Percentiles rank a stretch among this genome's conserved stretches.
These are phyloP conservation scores for Microplitis deprimator DNA, from an alignment of 2,888 invertebrate species.

Conservation along the genomic window DNA sequence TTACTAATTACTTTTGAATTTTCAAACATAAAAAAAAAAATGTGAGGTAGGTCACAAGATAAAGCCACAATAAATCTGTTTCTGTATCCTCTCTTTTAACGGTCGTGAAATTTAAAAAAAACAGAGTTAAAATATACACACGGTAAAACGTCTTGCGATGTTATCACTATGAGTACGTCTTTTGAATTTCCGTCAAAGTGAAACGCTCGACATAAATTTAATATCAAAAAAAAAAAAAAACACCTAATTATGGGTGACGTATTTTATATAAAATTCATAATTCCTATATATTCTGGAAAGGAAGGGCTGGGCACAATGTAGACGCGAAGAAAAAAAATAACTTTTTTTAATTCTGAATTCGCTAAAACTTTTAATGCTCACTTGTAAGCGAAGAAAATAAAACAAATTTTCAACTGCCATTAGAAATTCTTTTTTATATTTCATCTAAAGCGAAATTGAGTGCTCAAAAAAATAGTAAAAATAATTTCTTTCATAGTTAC, in stretches of 20 bases:
- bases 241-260: not conserved
- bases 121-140: conserved; percentile 4
- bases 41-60: not conserved
- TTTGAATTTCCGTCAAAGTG: conserved; percentile 32
- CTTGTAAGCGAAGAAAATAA: too few relatives aligned
- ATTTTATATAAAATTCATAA: not conserved
- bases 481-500: too few relatives aligned
- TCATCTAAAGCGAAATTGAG: too few relatives aligned
- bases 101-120: not conserved
- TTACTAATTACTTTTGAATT: conserved; percentile 2
- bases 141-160: conserved; percentile 4
- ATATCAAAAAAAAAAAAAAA: conserved; percentile 12
- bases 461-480: too few relatives aligned
- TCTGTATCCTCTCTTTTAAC: conserved; percentile 9
- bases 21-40: not conserved
- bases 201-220: conserved; percentile 36
- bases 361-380: too few relatives aligned
- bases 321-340: too few relatives aligned
- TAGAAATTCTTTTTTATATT: too few relatives aligned
- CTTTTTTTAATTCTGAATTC: too few relatives aligned
- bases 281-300: not conserved
- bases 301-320: too few relatives aligned
- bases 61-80: conserved; percentile 23
- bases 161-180: conserved; percentile 30
- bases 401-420: too few relatives aligned